Conservation (phyloP, 1,140 invertebrate species). For the Sarcophaga bullata region DNA sequence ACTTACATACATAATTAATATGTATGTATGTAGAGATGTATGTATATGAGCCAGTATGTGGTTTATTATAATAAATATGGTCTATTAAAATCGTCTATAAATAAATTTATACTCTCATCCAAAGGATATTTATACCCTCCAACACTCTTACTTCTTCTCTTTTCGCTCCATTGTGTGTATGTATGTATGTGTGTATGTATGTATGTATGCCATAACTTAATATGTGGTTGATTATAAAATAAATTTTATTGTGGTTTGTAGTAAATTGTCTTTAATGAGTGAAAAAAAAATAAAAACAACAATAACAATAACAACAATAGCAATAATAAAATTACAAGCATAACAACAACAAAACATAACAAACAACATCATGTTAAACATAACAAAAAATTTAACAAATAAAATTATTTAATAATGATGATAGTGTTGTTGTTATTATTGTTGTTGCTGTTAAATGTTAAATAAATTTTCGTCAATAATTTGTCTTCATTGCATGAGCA, state of each 20-base stretch:
- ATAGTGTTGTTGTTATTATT: not conserved
- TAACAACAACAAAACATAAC: conserved; percentile 10
- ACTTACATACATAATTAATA: too few relatives aligned
- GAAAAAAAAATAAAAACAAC: not conserved
- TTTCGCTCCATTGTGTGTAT: not conserved
- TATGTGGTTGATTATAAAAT: conserved; percentile 38
- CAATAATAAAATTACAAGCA: not conserved
- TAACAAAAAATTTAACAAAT: conserved; percentile 26
- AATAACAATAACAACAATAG: not conserved
- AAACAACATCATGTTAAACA: conserved; percentile 31
- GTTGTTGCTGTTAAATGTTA: not conserved
- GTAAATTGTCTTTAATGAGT: conserved; percentile 38
- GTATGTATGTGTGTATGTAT: not conserved
- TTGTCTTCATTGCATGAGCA: too few relatives aligned
- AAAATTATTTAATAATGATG: not conserved
- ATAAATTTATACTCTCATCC: not conserved
- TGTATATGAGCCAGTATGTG: too few relatives aligned
- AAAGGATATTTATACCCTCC: not conserved
- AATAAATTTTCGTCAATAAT: not conserved
- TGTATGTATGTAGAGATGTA: not conserved
- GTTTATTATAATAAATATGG: conserved; percentile 24
- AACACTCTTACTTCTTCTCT: not conserved
- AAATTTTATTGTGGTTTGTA: conserved; percentile 37
- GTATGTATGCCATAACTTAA: conserved; percentile 3
- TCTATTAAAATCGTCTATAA: conserved; percentile 13